Conservation (phyloP, 2,797 vertebrate species). For the Poeciliopsis presidionis region DNA sequence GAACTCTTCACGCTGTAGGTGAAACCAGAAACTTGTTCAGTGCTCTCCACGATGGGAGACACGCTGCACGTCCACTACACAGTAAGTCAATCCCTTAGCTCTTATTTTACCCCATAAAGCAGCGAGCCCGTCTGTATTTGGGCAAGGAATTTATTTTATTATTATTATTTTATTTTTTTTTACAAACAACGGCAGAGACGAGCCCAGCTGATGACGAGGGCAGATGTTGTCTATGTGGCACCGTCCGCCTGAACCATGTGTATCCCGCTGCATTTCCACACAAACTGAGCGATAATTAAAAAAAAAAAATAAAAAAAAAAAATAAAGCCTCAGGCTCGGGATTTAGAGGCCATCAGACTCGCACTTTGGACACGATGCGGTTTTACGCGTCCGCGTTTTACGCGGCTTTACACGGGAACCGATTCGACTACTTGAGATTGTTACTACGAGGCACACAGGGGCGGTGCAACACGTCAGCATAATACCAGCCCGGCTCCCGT, state of each 20-base stretch:
- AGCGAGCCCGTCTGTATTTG: not conserved
- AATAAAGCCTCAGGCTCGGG: not conserved
- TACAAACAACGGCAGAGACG: not conserved
- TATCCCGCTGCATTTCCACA: not conserved
- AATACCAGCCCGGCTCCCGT: conserved; percentile 42
- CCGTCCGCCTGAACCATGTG: conserved; percentile 39
- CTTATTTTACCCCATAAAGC: too few relatives aligned
- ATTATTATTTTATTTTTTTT: not conserved
- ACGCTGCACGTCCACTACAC: conserved; percentile 94
- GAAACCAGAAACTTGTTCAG: conserved; percentile 86
- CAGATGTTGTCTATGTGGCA: conserved; percentile 72
- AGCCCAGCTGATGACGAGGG: conserved; percentile 41
- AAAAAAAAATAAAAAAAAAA: too few relatives aligned
- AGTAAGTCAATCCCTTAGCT: conserved; percentile 75
- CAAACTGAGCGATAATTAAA: not conserved
- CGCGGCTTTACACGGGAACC: not conserved
- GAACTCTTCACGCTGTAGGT: conserved; percentile 74
- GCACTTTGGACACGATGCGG: not conserved
- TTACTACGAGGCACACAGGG: conserved; percentile 27
- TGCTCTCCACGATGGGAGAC: conserved; percentile 87
- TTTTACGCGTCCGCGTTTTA: not conserved
- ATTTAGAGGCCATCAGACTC: not conserved
- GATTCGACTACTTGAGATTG: conserved; percentile 5
- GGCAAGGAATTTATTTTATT: not conserved
- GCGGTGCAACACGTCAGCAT: conserved; percentile 85